Conservation (phyloP, 92 coral and sea anemone genomes). For the Actinostola sp. region DNA sequence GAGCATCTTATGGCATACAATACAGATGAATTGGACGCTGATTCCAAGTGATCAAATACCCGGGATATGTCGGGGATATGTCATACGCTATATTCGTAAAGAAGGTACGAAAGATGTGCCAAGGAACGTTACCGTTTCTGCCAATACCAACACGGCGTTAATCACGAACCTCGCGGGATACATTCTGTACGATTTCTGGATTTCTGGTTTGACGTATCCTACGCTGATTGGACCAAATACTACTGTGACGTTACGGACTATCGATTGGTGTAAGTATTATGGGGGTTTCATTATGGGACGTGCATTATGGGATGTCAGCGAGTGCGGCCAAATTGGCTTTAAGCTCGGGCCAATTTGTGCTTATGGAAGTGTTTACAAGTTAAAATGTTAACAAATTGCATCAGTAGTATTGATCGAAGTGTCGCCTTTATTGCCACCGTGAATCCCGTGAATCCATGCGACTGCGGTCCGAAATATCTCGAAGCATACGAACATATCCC, state of each 20-base stretch:
- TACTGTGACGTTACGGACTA: slow-evolving; percentile 17
- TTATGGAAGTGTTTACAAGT: too few relatives aligned
- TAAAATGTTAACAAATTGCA: too few relatives aligned
- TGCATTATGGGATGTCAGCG: not conserved
- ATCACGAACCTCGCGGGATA: slow-evolving; percentile 23
- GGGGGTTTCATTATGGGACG: too few relatives aligned
- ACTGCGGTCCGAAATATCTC: too few relatives aligned
- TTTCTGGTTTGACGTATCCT: slow-evolving; percentile 30
- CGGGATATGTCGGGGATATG: slow-evolving; percentile 70
- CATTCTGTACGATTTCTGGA: slow-evolving; percentile 33
- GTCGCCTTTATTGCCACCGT: too few relatives aligned
- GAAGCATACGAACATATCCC: too few relatives aligned
- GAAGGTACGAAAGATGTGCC: slow-evolving; percentile 19
- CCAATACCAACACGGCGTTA: slow-evolving; percentile 1
- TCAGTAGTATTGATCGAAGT: too few relatives aligned
- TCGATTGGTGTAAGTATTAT: slow-evolving; percentile 25
- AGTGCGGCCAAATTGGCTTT: not conserved
- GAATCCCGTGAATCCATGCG: too few relatives aligned
- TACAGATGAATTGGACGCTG: slow-evolving; percentile 29
- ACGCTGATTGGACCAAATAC: slow-evolving; percentile 11
- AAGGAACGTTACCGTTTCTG: slow-evolving; percentile 9
- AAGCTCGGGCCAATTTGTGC: not conserved
- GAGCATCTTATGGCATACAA: slow-evolving; percentile 33
- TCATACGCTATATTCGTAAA: slow-evolving; percentile 41
- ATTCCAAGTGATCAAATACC: slow-evolving; percentile 30